Percentiles rank a stretch among this genome's conserved stretches.
phyloP scores from a whole-genome alignment of 2,888 invertebrate species.

The Mycalesis mineus region DNA sequence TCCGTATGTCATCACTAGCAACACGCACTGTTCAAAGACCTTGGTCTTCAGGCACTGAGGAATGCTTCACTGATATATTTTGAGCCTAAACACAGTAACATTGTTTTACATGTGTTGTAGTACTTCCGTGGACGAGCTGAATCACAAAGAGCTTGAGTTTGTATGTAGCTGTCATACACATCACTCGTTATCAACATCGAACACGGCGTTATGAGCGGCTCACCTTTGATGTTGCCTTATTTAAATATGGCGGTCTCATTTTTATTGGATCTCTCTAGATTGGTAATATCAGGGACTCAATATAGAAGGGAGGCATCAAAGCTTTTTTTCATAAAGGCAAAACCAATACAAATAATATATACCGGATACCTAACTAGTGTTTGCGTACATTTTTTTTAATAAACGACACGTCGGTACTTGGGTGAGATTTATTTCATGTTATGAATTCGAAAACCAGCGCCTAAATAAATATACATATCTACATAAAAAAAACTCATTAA shows the following conservation, averaged over 20 bases:
- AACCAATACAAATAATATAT: background rate
- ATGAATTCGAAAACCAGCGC: no score
- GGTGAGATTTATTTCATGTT: no score
- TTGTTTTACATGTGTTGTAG: no score
- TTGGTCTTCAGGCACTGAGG: no score
- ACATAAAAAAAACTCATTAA: no score
- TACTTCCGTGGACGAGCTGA: background rate
- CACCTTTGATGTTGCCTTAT: constrained; percentile 25
- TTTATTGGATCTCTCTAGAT: constrained; percentile 25
- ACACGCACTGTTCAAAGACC: no score
- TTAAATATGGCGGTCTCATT: constrained; percentile 19
- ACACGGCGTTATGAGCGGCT: constrained; percentile 20
- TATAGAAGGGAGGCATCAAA: constrained; percentile 4
- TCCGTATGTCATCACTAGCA: no score
- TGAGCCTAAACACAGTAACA: no score
- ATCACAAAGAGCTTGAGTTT: background rate
- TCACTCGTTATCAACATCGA: constrained; percentile 14
- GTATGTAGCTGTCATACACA: constrained; percentile 9
- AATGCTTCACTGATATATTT: no score
- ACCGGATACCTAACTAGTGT: background rate
- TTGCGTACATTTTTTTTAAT: no score
- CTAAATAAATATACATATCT: no score
- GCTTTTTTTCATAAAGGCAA: constrained; percentile 3
- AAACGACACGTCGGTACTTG: no score
- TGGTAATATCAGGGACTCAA: constrained; percentile 11